Base-by-base conservation (phyloP, 2,797 vertebrate species). In the Dermochelys coriacea region DNA sequence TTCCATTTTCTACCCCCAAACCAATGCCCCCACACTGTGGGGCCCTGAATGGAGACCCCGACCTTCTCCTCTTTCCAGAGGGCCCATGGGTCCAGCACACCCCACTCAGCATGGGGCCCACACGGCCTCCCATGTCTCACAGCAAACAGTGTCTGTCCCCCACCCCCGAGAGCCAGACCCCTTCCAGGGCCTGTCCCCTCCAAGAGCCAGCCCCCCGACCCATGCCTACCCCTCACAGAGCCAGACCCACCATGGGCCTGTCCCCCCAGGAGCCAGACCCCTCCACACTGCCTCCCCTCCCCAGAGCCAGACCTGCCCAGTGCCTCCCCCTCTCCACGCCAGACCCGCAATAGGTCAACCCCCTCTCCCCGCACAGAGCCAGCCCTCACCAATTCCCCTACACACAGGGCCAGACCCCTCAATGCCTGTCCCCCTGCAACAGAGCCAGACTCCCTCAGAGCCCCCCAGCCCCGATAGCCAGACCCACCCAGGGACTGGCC, bases 71-170 rank as follows among this genome's bases (percentile, higher is more conserved):
- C 29, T 29, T 37, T 37, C 74, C 21, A 37, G 5, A 37, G 12
- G 41, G 8, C 29, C 57, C 8, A 64, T 7, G 14, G 9, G 19
- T 45, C 23, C 59, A 5, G 31, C 49, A 59, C 23, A 34, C 12
- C 82, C 45, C 21, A 23, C 4, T 34, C 49, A 25, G 34, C 31
- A 68, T 45, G 84, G 23, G 29, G 10, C 31, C 80, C 18, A 79
- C 34, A 49, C 11, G 11, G 25, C 41, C 37, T 45, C 64, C 78
- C 57, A 77, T 51, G 91, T 98, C 98, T 97, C 98, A 99, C 99
- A 97, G 97, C 31, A 3, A 34, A 14, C 59, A 61, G 59, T 16
- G 31, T 15, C 31, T 25, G 54, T 55, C 21, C 21, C 54, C 8
- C 54, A 25, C 8, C 18, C 52, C 18, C 18, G 2, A 52, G 12